Percentiles rank a stretch among this genome's conserved stretches.
Evolutionary conservation across 1,140 invertebrate genomes (phyloP).

Genomic region (Drosophila saltans): DNA sequence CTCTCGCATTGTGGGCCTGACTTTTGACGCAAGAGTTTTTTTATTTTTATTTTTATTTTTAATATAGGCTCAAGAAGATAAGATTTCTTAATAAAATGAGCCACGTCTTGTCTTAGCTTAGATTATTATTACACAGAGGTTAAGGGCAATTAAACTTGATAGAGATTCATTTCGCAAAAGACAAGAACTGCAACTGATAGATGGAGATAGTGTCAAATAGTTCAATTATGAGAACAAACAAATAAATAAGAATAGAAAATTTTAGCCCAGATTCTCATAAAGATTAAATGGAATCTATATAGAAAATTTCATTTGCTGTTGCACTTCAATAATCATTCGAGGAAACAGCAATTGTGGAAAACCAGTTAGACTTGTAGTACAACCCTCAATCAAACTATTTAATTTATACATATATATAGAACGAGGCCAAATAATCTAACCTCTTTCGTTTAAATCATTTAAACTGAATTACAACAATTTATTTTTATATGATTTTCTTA

Average conservation of each 20-base stretch:
- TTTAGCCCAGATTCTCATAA: no score
- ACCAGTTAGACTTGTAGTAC: background rate
- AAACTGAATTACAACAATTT: background rate
- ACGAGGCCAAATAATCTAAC: background rate
- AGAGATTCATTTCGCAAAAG: background rate
- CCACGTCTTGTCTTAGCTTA: background rate
- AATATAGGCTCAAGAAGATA: background rate
- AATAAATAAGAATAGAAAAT: no score
- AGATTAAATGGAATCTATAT: no score
- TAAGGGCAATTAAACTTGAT: slow-evolving; percentile 27
- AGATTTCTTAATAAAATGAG: background rate
- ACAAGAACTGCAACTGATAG: slow-evolving; percentile 16
- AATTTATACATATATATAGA: background rate
- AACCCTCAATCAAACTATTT: background rate
- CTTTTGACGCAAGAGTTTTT: slow-evolving; percentile 13
- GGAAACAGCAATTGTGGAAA: background rate
- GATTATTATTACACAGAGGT: background rate
- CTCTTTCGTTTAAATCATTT: background rate
- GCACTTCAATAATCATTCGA: no score
- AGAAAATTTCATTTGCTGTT: no score
- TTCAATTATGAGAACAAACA: slow-evolving; percentile 21
- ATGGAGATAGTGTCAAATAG: slow-evolving; percentile 21
- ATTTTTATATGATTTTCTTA: background rate
- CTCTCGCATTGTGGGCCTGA: slow-evolving; percentile 2
- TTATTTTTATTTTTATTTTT: slow-evolving; percentile 4